phyloP scores from a whole-genome alignment of 1,140 invertebrate species.

The Pollicipes pollicipes region DNA sequence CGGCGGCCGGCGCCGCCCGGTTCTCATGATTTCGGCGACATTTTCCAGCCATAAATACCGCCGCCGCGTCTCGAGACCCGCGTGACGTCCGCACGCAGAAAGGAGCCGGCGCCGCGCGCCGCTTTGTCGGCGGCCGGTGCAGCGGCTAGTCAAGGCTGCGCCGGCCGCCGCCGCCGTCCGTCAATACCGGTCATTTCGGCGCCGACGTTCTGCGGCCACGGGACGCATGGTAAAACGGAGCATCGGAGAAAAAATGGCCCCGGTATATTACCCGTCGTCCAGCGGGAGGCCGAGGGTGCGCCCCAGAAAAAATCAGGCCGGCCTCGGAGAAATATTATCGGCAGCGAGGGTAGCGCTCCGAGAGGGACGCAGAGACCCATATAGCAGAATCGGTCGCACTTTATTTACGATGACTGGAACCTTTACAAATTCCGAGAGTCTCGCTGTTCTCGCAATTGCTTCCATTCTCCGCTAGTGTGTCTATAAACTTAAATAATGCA shows the following conservation, averaged over 20 bases:
- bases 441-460: not conserved
- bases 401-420: not conserved
- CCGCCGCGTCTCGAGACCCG: too few species aligned
- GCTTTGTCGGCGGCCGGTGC: not conserved
- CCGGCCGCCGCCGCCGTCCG: not conserved
- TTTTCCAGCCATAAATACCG: not conserved
- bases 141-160: not conserved
- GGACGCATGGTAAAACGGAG: not conserved
- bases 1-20: too few species aligned
- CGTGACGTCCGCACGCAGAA: too few species aligned
- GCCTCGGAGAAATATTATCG: not conserved
- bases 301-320: not conserved
- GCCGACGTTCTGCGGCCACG: not conserved
- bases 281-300: not conserved
- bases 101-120: not conserved
- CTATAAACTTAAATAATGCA: not conserved
- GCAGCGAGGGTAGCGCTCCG: not conserved
- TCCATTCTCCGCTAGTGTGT: not conserved
- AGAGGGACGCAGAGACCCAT: not conserved
- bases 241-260: not conserved
- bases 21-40: constrained; percentile 1
- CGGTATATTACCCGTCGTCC: not conserved
- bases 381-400: not conserved
- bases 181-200: not conserved
- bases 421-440: not conserved